Evolutionary conservation across 35 echinoderm and acorn worm species (phyloP).

Genomic region (Chiridota heheva): DNA sequence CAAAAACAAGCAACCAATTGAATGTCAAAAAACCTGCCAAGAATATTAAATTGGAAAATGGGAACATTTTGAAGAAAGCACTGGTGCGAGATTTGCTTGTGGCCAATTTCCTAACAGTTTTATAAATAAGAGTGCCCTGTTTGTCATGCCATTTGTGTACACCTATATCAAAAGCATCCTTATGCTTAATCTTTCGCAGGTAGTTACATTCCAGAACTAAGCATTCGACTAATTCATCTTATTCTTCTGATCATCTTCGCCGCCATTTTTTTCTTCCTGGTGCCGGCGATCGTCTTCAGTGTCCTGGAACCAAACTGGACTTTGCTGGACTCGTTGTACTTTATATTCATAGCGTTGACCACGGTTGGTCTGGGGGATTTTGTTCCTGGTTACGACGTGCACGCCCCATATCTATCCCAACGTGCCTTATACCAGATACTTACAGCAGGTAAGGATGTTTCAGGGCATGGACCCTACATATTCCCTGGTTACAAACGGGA

Average conservation of each 20-base stretch:
- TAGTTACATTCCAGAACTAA: slow-evolving; percentile 23
- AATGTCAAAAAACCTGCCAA: too few relatives aligned
- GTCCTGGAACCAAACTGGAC: slow-evolving; percentile 68
- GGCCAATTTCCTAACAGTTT: too few relatives aligned
- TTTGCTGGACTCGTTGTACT: slow-evolving; percentile 81
- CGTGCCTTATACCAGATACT: slow-evolving; percentile 51
- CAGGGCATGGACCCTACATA: background rate
- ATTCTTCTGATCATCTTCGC: slow-evolving; percentile 54
- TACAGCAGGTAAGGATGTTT: slow-evolving; percentile 26
- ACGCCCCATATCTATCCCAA: slow-evolving; percentile 29
- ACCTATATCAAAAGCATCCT: too few relatives aligned
- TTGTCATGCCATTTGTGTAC: too few relatives aligned
- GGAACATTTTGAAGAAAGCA: too few relatives aligned
- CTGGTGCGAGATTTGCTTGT: too few relatives aligned
- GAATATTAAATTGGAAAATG: too few relatives aligned
- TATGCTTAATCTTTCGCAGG: too few relatives aligned
- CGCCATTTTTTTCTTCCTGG: slow-evolving; percentile 67
- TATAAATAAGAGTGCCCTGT: too few relatives aligned
- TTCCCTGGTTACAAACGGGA: background rate
- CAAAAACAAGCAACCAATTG: too few relatives aligned
- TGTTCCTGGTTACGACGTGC: slow-evolving; percentile 60
- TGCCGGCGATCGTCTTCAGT: slow-evolving; percentile 73
- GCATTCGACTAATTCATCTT: slow-evolving; percentile 65
- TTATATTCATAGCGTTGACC: slow-evolving; percentile 88
- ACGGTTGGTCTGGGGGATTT: slow-evolving; percentile 95